Conservation (phyloP, 23 tunicate genomes). For the Ascidia mentula region DNA sequence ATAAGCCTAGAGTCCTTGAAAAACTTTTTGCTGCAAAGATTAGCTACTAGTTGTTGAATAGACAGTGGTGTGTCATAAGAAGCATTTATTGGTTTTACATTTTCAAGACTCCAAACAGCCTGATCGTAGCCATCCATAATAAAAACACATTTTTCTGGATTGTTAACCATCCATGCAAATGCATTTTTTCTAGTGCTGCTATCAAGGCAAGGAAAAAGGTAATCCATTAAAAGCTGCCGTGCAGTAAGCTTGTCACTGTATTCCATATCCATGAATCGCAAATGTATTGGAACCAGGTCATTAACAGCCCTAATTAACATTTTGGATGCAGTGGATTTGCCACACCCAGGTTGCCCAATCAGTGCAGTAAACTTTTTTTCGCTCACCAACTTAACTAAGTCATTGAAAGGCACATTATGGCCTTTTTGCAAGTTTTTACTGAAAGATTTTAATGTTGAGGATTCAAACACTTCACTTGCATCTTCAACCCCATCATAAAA, state of each 20-base stretch:
- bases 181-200: background rate
- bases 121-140: constrained; percentile 40
- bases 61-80: constrained; percentile 10
- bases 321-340: no score
- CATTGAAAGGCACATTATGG: no score
- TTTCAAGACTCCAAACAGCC: constrained; percentile 13
- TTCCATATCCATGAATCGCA: constrained; percentile 26
- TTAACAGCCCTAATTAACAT: no score
- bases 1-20: constrained; percentile 1
- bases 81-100: background rate
- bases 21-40: constrained; percentile 19
- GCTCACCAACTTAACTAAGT: no score
- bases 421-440: no score
- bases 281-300: no score
- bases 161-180: constrained; percentile 26
- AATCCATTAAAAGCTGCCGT: constrained; percentile 1
- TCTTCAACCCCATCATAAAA: no score
- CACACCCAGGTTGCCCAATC: no score
- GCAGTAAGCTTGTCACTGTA: background rate
- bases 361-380: no score
- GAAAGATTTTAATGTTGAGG: no score
- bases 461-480: no score
- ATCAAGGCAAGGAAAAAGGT: constrained; percentile 15
- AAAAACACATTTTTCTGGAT: constrained; percentile 21
- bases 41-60: constrained; percentile 13